Percentiles rank a stretch among this genome's conserved stretches.
Conservation (phyloP, 2,888 invertebrate genomes). For the Diadegma fenestrale region DNA sequence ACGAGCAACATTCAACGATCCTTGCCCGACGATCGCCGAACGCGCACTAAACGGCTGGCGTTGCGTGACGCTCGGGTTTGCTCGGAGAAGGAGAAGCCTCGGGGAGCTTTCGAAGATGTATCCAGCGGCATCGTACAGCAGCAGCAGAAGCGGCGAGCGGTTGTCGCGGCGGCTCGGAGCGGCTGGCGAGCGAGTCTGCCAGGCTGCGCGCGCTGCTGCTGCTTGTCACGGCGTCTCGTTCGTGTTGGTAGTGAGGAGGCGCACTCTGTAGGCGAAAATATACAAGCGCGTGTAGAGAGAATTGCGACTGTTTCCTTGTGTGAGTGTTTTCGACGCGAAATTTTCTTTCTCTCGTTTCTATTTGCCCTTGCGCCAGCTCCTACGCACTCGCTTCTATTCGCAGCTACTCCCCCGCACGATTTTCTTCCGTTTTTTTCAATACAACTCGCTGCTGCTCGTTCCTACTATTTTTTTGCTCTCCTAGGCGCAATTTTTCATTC, state of each 20-base stretch:
- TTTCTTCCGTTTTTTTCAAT: not conserved
- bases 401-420: not conserved
- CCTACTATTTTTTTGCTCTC: not conserved
- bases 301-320: slow-evolving; percentile 37
- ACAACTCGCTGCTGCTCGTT: not conserved
- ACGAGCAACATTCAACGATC: slow-evolving; percentile 37
- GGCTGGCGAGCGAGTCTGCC: slow-evolving; percentile 9
- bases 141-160: slow-evolving; percentile 33
- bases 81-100: slow-evolving; percentile 51
- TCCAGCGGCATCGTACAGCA: slow-evolving; percentile 27
- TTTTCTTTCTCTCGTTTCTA: slow-evolving; percentile 6
- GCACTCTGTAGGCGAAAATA: slow-evolving; percentile 12
- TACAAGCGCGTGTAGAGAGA: slow-evolving; percentile 15
- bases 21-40: slow-evolving; percentile 66
- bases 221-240: slow-evolving; percentile 34
- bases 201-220: slow-evolving; percentile 30
- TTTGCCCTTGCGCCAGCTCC: not conserved
- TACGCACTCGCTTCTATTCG: not conserved
- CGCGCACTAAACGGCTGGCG: slow-evolving; percentile 64
- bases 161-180: slow-evolving; percentile 51
- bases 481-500: not conserved
- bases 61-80: slow-evolving; percentile 48
- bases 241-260: slow-evolving; percentile 18
- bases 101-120: slow-evolving; percentile 25
- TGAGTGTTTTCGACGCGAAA: slow-evolving; percentile 2